Evolutionary conservation across 2,888 invertebrate genomes (phyloP), one percentile per base, ranked within the genome.

Genomic region (Habrosyne pyritoides): DNA sequence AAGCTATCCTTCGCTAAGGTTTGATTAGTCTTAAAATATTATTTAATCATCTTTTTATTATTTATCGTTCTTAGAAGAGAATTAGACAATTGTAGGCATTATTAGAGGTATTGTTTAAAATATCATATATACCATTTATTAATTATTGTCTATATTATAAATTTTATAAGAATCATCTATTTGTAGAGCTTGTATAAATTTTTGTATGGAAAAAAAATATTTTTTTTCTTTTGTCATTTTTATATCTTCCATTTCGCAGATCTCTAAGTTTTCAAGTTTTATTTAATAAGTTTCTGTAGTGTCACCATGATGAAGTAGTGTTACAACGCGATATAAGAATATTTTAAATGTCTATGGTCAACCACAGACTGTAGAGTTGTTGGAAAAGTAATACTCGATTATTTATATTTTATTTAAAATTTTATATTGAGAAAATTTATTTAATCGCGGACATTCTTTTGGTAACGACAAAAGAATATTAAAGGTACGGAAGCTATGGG

Each of bases 331-430:
- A 70, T 73, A 71, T 70, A 73, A 74, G 77, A 79, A 76, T 84
- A 82, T 85, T 49, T 26, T 84, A 75, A 77, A 77, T 71, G 77
- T 87, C 89, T 89, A 79, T 90, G 89, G 89, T 89, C 73, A 86
- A 89, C 89, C 89, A 84, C 85, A 81, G 88, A 77, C 71, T 77
- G 67, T 78, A 82, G 77, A 81, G 83, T 89, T 89, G 89, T 89
- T 90, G 88, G 84, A 89, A 90, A 89, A 80, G 81, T 88, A 91
- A 91, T 91, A 91, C 91, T 91, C 91, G 87, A 87, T 89, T 90
- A 88, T 91, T 91, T 91, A 89, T 90, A 86, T 89, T 89, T 90
- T 89, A 88, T 89, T 89, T 89, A 82, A 88, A 86, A 81, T 75
- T 71, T 80, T 87, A 86, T 87, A 83, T 81, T 81, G 75, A 81